Conservation (phyloP, 2,797 vertebrate species). For the Malacoctenus gilli region DNA sequence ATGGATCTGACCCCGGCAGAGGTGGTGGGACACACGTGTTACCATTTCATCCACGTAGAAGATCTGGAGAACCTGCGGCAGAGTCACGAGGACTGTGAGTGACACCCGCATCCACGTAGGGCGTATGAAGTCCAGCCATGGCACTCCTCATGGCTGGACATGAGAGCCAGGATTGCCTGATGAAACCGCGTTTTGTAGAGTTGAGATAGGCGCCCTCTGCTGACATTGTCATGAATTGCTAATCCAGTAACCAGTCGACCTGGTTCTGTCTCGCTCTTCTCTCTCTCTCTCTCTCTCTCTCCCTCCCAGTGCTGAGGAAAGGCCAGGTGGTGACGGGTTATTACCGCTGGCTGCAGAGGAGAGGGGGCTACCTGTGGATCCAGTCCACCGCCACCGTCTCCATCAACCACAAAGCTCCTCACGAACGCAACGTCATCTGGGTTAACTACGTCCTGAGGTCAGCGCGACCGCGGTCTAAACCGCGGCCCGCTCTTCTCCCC, state of each 20-base stretch:
- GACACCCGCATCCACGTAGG: conserved; percentile 7
- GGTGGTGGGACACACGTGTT: conserved; percentile 90
- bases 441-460: conserved; percentile 92
- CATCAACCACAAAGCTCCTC: conserved; percentile 89
- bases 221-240: conserved; percentile 53
- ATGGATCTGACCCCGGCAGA: conserved; percentile 91
- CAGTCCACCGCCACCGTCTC: conserved; percentile 92
- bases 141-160: conserved; percentile 8
- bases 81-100: conserved; percentile 90
- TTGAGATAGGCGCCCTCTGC: conserved; percentile 71
- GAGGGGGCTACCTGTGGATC: conserved; percentile 91
- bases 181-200: conserved; percentile 20
- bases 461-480: conserved; percentile 26
- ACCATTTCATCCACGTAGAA: conserved; percentile 88
- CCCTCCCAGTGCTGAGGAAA: conserved; percentile 86
- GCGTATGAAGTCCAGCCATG: background rate
- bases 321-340: conserved; percentile 90
- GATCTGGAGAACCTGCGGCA: conserved; percentile 87
- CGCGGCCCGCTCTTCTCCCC: background rate
- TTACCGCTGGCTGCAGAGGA: conserved; percentile 91
- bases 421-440: conserved; percentile 92
- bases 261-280: background rate
- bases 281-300: background rate
- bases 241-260: background rate
- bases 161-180: conserved; percentile 17